Evolutionary conservation across 2,113 vertebrate genomes (phyloP).

Genomic region (Tupaia tana): DNA sequence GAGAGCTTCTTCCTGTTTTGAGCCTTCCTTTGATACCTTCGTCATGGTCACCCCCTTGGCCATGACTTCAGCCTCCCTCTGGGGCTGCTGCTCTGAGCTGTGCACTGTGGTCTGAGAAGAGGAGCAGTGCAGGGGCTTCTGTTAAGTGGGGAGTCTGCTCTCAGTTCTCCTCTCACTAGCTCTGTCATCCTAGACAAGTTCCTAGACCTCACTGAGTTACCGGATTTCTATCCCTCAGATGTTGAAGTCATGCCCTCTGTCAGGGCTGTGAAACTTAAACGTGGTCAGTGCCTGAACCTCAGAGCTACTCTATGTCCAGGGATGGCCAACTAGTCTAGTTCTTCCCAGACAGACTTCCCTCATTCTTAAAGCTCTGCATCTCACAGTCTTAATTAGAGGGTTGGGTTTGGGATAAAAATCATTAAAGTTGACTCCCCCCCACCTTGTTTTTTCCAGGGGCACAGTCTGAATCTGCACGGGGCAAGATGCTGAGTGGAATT

Average conservation of each 20-base stretch:
- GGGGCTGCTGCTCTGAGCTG: background rate
- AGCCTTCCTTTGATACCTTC: too few species aligned
- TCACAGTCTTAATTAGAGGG: fast-evolving
- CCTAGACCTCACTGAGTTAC: fast-evolving
- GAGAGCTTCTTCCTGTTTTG: too few species aligned
- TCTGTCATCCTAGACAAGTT: background rate
- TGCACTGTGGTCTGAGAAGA: fast-evolving
- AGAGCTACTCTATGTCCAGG: background rate
- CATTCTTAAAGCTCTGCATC: background rate
- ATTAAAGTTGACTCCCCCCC: background rate
- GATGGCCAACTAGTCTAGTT: fast-evolving
- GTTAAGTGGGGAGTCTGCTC: fast-evolving
- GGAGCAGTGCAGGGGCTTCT: fast-evolving
- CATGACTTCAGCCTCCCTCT: too few species aligned
- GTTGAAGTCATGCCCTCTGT: background rate
- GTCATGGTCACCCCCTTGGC: too few species aligned
- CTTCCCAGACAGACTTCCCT: fast-evolving
- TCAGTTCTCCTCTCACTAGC: background rate
- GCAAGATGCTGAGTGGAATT: conserved; percentile 58
- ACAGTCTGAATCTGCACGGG: conserved; percentile 44
- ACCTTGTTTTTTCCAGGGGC: background rate
- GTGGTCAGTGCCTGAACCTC: fast-evolving
- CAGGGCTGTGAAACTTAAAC: background rate
- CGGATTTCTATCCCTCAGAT: fast-evolving
- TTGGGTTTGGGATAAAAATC: background rate